phyloP scores from a whole-genome alignment of 1,140 invertebrate species.

The Penaeus japonicus region DNA sequence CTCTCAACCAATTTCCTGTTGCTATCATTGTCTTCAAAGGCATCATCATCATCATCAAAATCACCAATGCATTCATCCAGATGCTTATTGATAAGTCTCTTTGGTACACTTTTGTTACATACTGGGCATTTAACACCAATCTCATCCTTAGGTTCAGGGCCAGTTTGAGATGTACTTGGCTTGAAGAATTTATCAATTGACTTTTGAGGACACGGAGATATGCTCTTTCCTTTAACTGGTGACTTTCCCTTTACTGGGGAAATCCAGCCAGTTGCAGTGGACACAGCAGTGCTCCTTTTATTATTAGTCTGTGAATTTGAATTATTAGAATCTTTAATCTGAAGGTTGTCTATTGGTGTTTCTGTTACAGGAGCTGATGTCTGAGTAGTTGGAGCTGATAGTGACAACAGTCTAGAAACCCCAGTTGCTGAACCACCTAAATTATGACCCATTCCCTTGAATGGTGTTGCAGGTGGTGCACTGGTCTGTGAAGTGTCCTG shows the following conservation, averaged over 20 bases:
- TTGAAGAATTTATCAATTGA: background rate
- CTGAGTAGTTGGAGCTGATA: background rate
- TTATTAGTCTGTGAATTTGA: background rate
- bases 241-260: background rate
- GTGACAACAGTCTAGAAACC: background rate
- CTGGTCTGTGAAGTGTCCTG: background rate
- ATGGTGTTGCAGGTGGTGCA: background rate
- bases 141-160: background rate
- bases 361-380: background rate
- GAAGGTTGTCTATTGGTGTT: background rate
- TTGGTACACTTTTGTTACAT: background rate
- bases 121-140: constrained; percentile 10
- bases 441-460: constrained; percentile 20
- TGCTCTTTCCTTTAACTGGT: background rate
- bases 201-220: background rate
- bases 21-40: background rate
- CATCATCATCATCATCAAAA: constrained; percentile 29
- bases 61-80: constrained; percentile 33
- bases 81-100: constrained; percentile 23
- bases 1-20: background rate
- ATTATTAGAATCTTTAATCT: background rate
- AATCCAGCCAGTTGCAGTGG: background rate
- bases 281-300: background rate
- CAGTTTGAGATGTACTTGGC: background rate
- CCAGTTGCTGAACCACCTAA: constrained; percentile 1